A percentile compares a stretch with the other conserved stretches of the same genome.
Evolutionary conservation across 2,113 vertebrate species (phyloP).

Genomic region (Ammodytes marinus): DNA sequence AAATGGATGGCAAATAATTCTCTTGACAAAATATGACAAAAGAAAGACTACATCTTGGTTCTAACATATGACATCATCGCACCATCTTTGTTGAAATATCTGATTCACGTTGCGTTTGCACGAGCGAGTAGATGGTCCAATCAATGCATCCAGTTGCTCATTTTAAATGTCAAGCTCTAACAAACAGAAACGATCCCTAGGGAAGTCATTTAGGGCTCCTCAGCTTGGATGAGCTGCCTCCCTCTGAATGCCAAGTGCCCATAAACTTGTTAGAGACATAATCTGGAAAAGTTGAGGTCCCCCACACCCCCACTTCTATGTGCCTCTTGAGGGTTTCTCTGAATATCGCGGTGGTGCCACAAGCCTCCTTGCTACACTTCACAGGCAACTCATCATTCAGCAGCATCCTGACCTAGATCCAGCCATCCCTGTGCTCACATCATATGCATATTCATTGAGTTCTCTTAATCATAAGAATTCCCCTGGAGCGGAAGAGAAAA

Average conservation of each 20-base stretch:
- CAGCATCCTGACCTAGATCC: slow-evolving; percentile 75
- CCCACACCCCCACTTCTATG: slow-evolving; percentile 34
- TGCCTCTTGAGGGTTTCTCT: slow-evolving; percentile 55
- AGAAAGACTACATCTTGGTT: neutral
- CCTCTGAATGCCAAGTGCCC: slow-evolving; percentile 55
- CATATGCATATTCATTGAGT: slow-evolving; percentile 75
- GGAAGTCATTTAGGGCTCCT: slow-evolving; percentile 67
- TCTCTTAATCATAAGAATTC: slow-evolving; percentile 68
- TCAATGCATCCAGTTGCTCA: slow-evolving; percentile 50
- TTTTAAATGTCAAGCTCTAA: slow-evolving; percentile 70
- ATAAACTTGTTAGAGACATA: slow-evolving; percentile 57
- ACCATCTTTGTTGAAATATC: slow-evolving; percentile 19
- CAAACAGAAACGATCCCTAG: slow-evolving; percentile 58
- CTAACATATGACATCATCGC: neutral
- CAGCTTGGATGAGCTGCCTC: slow-evolving; percentile 36
- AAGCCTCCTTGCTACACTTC: slow-evolving; percentile 56
- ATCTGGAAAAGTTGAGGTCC: slow-evolving; percentile 61
- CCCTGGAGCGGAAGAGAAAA: slow-evolving; percentile 67
- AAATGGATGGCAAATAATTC: neutral
- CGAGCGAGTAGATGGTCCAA: slow-evolving; percentile 24
- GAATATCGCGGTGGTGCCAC: slow-evolving; percentile 34
- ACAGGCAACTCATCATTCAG: slow-evolving; percentile 61
- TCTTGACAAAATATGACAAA: neutral
- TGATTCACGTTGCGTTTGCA: slow-evolving; percentile 50
- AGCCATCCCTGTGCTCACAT: slow-evolving; percentile 55